phyloP scores from a whole-genome alignment of 2,113 vertebrate genomes.

The Rhadina sibilatrix region DNA sequence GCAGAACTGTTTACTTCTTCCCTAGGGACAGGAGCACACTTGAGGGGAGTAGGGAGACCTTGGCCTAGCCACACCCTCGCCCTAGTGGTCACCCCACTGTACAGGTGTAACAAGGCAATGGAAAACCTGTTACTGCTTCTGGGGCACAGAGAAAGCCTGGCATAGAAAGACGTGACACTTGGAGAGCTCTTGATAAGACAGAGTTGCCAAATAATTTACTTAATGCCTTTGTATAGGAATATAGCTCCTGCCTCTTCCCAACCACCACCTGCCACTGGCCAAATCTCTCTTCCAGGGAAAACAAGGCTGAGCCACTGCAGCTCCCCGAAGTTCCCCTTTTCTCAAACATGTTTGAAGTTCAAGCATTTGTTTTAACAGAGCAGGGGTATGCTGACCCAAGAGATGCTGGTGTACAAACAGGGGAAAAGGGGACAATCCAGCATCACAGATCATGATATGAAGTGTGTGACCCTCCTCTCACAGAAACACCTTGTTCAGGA shows the following conservation, averaged over 20 bases:
- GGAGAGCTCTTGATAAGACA: accelerated
- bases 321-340: background rate
- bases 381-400: background rate
- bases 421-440: background rate
- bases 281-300: background rate
- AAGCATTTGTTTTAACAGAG: background rate
- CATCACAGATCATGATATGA: accelerated
- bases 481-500: background rate
- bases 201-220: background rate
- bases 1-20: accelerated
- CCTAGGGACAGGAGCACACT: background rate
- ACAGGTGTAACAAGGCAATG: accelerated
- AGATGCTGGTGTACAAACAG: accelerated
- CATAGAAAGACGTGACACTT: background rate
- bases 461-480: accelerated
- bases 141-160: background rate
- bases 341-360: accelerated
- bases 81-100: accelerated
- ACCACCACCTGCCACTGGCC: accelerated
- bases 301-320: accelerated
- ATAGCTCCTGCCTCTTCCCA: background rate
- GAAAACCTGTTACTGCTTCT: accelerated
- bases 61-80: accelerated
- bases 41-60: accelerated
- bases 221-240: background rate